These are phyloP conservation scores for Acleris cristana DNA, from an alignment of 2,888 invertebrate genomes.

Conservation along the genomic window DNA sequence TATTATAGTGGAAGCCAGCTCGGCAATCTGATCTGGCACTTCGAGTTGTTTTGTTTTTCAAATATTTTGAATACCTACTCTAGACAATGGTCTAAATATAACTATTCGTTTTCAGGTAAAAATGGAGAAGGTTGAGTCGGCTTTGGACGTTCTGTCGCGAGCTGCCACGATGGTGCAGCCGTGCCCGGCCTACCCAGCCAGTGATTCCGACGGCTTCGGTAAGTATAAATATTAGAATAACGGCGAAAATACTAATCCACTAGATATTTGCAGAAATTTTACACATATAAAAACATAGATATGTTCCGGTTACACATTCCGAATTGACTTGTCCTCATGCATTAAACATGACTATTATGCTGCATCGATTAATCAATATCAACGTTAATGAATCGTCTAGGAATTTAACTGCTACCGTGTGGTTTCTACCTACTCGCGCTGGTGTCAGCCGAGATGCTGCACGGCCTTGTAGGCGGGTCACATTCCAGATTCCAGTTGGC, in stretches of 20 bases:
- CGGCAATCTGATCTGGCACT: conserved; percentile 21
- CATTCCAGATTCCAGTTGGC: conserved; percentile 78
- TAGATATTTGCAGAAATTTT: conserved; percentile 17
- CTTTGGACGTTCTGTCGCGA: conserved; percentile 93
- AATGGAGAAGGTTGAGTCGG: conserved; percentile 91
- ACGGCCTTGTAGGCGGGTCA: conserved; percentile 79
- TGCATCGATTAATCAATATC: conserved; percentile 41
- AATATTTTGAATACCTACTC: conserved; percentile 26
- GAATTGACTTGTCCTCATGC: conserved; percentile 35
- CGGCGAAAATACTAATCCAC: conserved; percentile 18
- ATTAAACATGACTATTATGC: conserved; percentile 32
- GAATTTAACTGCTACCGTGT: conserved; percentile 40
- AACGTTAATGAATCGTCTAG: conserved; percentile 41
- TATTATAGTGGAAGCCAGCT: conserved; percentile 28
- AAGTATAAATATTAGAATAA: conserved; percentile 50
- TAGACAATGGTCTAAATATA: conserved; percentile 27
- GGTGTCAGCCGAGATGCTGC: conserved; percentile 50
- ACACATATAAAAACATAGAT: conserved; percentile 1
- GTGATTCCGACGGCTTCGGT: conserved; percentile 83
- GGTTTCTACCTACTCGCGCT: conserved; percentile 21
- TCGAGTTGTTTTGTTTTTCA: conserved; percentile 23
- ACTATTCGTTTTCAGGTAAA: conserved; percentile 48
- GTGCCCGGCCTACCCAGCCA: conserved; percentile 80
- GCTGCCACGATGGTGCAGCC: conserved; percentile 95
- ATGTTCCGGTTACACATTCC: conserved; percentile 25